phyloP scores from a whole-genome alignment of 2,113 vertebrate genomes.

The Grallaria varia region DNA sequence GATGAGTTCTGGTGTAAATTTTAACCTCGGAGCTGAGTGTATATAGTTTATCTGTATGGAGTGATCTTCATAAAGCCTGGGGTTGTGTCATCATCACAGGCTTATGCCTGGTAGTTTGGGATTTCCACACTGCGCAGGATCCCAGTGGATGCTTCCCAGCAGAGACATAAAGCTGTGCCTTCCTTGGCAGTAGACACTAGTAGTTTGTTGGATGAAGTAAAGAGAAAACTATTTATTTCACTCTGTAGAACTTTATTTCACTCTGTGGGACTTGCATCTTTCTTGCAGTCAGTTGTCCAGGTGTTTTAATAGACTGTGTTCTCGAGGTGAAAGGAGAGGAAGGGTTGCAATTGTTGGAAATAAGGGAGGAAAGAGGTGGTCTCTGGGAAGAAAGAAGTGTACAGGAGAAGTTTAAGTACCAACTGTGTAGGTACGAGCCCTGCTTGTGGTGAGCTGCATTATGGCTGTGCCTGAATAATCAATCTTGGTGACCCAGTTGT shows the following conservation, averaged over 20 bases:
- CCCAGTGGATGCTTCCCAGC: background rate
- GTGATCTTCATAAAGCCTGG: background rate
- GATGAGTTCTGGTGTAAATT: background rate
- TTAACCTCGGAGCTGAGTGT: background rate
- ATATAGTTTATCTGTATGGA: background rate
- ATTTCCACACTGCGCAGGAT: background rate
- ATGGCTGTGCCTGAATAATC: background rate
- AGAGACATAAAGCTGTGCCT: background rate
- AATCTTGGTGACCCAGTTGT: fast-evolving
- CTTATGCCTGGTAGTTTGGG: background rate
- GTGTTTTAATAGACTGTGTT: background rate
- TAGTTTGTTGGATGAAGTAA: background rate
- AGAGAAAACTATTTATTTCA: background rate
- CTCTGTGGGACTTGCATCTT: background rate
- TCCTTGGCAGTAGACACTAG: background rate
- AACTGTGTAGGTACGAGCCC: background rate
- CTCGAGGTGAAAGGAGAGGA: background rate
- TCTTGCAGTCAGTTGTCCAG: background rate
- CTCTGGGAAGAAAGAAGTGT: background rate
- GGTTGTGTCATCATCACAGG: background rate
- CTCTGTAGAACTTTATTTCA: background rate
- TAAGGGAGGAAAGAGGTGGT: background rate
- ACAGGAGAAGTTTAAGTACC: background rate
- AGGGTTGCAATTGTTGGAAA: background rate
- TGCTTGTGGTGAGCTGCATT: background rate